Base-by-base conservation (phyloP, 2,113 vertebrate genomes). In the Nibea albiflora region DNA sequence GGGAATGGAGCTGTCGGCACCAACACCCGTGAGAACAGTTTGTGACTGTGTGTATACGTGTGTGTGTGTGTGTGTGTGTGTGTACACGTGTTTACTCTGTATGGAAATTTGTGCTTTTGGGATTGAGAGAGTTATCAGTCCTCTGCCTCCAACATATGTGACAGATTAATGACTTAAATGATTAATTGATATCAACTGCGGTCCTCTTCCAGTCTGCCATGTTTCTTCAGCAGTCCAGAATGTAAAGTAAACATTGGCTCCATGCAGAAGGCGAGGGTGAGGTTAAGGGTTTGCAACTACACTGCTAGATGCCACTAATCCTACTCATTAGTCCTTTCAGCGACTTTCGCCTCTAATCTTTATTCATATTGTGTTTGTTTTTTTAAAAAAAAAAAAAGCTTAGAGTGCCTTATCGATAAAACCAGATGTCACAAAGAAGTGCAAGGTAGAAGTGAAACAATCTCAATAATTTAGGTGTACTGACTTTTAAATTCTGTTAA, bases 1-100 rank as follows among this genome's bases (percentile, higher is more conserved):
- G 78, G 67, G 78, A 73, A 75, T 79, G 60, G 78, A 68, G 62
- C 68, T 67, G 69, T 72, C 64, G 44, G 49, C 78, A 67, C 65
- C 54, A 57, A 31, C 73, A 49, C 73, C 62, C 15, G 31, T 8
- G 54, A 83, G 39, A 65, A 42, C 22, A 11, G 49, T 52, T 66
- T 39, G 20, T 76, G 78, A 16, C 53, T 49, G 20, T 64, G 50
- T n/a, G 44, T 26, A 11, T 50, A 6, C 20, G 31, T 14, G 20
- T 24, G 31, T 14, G 20, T 50, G 44, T 5, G 9, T 50, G 10
- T 24, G 31, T 14, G 28, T 50, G 10, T 24, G 31, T 14, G 28
- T 50, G 44, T 5, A 14, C 15, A 57, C 42, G 54, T 62, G n/a
- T 75, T 58, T 60, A 16, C 35, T 64, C 28, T 61, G 26, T 67